These are phyloP conservation scores for Nomada goodeniana DNA, from an alignment of 2,888 invertebrate genomes.

Conservation along the genomic window DNA sequence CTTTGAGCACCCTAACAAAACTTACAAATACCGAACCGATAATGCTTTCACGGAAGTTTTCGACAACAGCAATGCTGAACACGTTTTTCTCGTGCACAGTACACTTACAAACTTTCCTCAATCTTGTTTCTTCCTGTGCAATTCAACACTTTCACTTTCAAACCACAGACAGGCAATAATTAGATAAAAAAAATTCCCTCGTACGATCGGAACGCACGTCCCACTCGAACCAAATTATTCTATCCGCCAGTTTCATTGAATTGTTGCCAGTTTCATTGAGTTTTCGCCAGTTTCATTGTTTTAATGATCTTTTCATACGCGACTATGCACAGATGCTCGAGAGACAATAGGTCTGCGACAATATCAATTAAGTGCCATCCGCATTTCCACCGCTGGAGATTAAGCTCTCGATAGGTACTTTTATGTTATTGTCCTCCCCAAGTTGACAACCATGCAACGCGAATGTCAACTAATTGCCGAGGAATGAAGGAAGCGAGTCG, in stretches of 20 bases:
- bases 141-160: no score
- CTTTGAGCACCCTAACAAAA: not conserved
- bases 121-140: no score
- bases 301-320: constrained; percentile 38
- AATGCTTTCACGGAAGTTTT: not conserved
- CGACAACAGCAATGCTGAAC: not conserved
- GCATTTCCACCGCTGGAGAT: constrained; percentile 18
- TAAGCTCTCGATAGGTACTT: constrained; percentile 13
- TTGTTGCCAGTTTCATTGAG: not conserved
- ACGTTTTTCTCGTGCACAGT: no score
- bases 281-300: constrained; percentile 25
- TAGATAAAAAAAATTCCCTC: not conserved
- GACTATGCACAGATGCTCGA: constrained; percentile 3
- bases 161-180: not conserved
- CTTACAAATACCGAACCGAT: not conserved
- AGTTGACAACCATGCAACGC: not conserved
- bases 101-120: no score
- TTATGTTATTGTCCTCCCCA: constrained; percentile 1
- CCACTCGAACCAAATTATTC: not conserved
- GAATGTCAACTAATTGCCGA: constrained; percentile 15
- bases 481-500: not conserved
- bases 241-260: constrained; percentile 19
- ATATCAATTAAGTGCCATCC: constrained; percentile 39
- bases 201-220: not conserved
- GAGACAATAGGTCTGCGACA: constrained; percentile 30